Conservation (phyloP, 2,797 vertebrate genomes). For the Simalia tracyae region DNA sequence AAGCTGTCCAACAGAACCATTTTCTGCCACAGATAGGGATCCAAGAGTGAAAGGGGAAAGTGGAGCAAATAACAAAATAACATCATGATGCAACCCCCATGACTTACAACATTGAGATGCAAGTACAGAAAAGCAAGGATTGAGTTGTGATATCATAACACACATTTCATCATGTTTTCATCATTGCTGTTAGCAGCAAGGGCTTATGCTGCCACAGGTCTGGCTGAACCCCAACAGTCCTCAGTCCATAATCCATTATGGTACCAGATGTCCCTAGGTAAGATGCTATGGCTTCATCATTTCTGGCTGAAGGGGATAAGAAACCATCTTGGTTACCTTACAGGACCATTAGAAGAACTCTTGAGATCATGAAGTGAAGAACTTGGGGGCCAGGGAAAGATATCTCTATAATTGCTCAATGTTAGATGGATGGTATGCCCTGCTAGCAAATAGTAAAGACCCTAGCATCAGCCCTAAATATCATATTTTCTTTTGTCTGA, state of each 20-base stretch:
- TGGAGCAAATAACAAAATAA: not conserved
- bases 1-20: slow-evolving; percentile 21
- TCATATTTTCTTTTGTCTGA: not conserved
- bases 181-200: not conserved
- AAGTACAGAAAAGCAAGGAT: not conserved
- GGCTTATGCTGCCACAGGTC: not conserved
- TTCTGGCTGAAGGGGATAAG: not conserved
- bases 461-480: slow-evolving; percentile 18
- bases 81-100: not conserved
- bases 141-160: not conserved
- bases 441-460: not conserved
- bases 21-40: not conserved
- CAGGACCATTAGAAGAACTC: not conserved
- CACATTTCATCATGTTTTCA: not conserved
- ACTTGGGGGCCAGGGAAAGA: too few species aligned
- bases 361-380: not conserved
- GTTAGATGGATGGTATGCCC: not conserved
- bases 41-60: not conserved
- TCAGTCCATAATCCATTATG: not conserved
- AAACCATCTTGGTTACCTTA: not conserved
- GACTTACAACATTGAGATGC: not conserved
- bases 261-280: not conserved
- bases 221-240: not conserved
- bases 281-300: not conserved
- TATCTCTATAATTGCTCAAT: not conserved